Evolutionary conservation across 2,797 vertebrate species (phyloP).

Genomic region (Tangara arthus): DNA sequence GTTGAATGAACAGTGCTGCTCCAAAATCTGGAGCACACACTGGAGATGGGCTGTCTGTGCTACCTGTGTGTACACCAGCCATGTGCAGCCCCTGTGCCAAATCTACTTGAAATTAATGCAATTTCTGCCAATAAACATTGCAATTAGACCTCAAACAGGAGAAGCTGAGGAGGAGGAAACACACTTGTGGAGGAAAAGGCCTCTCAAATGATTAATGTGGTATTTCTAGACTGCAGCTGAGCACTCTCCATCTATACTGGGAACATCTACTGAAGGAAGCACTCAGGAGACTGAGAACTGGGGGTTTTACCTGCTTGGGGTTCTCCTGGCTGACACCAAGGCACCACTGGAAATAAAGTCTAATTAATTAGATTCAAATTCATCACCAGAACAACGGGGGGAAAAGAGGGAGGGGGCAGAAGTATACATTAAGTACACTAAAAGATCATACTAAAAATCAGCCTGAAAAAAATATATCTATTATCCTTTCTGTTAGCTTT

Average conservation of each 20-base stretch:
- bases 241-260: neutral
- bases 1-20: neutral
- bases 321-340: neutral
- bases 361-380: neutral
- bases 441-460: neutral
- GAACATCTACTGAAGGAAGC: neutral
- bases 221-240: neutral
- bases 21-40: neutral
- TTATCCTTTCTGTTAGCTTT: neutral
- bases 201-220: neutral
- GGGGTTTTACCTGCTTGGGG: neutral
- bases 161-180: neutral
- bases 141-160: neutral
- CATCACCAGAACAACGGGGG: fast-evolving
- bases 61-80: neutral
- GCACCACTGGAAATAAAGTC: neutral
- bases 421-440: neutral
- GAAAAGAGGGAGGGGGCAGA: fast-evolving
- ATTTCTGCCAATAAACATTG: neutral
- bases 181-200: neutral
- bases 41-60: neutral
- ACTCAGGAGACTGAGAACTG: neutral
- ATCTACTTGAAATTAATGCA: neutral
- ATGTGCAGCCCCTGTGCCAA: fast-evolving
- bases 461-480: neutral